phyloP scores from a whole-genome alignment of 2,888 invertebrate species.

The Uloborus plumipes region DNA sequence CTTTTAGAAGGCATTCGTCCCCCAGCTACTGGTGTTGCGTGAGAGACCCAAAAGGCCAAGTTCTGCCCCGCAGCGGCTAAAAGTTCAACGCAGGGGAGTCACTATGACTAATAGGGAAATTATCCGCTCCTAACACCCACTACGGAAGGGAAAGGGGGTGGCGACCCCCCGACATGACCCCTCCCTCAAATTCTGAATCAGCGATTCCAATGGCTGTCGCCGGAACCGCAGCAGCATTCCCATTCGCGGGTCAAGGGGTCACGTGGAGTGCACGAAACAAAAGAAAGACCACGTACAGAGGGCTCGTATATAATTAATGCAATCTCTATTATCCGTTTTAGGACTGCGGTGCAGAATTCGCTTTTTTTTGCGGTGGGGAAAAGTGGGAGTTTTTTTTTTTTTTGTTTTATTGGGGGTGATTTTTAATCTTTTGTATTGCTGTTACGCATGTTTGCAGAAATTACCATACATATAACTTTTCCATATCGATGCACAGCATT shows the following conservation, averaged over 20 bases:
- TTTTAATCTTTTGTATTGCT: slow-evolving; percentile 8
- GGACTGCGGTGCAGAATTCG: not conserved
- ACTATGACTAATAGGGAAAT: slow-evolving; percentile 57
- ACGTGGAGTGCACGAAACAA: slow-evolving; percentile 36
- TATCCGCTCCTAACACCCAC: slow-evolving; percentile 22
- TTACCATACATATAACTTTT: slow-evolving; percentile 49
- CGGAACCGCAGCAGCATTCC: slow-evolving; percentile 31
- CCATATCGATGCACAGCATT: too few relatives aligned
- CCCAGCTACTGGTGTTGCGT: not conserved
- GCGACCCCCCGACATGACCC: slow-evolving; percentile 14
- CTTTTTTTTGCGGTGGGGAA: slow-evolving; percentile 6
- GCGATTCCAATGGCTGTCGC: slow-evolving; percentile 41
- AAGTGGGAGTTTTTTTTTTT: not conserved
- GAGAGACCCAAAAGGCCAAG: too few relatives aligned
- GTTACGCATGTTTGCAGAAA: slow-evolving; percentile 28
- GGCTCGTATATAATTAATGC: slow-evolving; percentile 47
- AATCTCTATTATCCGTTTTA: slow-evolving; percentile 23
- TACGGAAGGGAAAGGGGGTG: not conserved
- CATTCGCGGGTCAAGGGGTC: slow-evolving; percentile 52
- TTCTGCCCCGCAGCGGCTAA: not conserved
- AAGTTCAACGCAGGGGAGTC: slow-evolving; percentile 11
- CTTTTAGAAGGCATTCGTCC: not conserved
- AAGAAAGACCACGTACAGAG: slow-evolving; percentile 2
- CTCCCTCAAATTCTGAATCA: slow-evolving; percentile 45
- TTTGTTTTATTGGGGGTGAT: not conserved